Percentiles rank a stretch among this genome's conserved stretches.
Evolutionary conservation across 2,797 vertebrate species (phyloP).

Genomic region (Acrocephalus scirpaceus): DNA sequence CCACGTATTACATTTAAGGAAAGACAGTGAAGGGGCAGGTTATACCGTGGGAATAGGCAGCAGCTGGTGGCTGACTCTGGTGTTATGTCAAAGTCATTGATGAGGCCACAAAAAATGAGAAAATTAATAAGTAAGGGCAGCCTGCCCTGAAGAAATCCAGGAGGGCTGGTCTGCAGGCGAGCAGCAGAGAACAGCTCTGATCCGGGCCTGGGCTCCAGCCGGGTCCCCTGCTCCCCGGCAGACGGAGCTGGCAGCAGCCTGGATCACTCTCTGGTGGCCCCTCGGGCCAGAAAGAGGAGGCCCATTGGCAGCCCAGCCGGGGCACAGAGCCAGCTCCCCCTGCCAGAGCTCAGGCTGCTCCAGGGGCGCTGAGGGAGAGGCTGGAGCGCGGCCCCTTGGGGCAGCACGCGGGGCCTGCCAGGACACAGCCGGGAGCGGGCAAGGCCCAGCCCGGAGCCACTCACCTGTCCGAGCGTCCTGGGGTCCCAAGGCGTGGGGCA

Average conservation of each 20-base stretch:
- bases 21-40: constrained; percentile 41
- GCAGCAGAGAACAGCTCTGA: background rate
- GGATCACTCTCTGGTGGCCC: constrained; percentile 7
- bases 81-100: background rate
- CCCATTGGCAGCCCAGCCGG: background rate
- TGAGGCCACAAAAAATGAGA: constrained; percentile 20
- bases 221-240: constrained; percentile 35
- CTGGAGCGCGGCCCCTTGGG: background rate
- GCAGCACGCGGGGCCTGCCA: background rate
- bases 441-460: background rate
- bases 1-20: constrained; percentile 26
- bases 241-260: background rate
- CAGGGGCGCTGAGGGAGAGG: background rate
- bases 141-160: background rate
- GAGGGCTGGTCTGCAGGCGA: background rate
- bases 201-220: background rate
- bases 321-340: background rate
- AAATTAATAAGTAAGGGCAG: background rate
- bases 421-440: background rate
- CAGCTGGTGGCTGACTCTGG: constrained; percentile 38
- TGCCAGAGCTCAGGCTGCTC: background rate
- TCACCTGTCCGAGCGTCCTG: background rate
- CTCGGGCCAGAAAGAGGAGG: background rate
- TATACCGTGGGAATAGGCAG: constrained; percentile 64
- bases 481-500: background rate